These are phyloP conservation scores for Drosophila melanosoma DNA, from an alignment of 2,888 invertebrate genomes.

Conservation along the genomic window DNA sequence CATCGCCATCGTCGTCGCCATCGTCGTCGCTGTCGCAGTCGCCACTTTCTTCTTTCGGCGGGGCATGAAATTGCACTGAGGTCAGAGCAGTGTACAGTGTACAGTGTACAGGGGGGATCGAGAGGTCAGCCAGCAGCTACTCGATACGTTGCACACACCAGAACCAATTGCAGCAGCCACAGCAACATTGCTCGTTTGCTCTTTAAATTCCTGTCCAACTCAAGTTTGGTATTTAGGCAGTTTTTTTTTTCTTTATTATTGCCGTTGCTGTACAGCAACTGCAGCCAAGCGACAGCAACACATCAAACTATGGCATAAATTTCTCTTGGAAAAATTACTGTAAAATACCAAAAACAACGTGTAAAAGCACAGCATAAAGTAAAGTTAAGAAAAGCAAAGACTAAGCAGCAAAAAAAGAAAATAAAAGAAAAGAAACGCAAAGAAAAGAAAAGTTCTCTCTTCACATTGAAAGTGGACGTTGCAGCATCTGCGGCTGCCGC, in stretches of 20 bases:
- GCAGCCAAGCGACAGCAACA: constrained; percentile 31
- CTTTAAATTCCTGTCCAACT: constrained; percentile 30
- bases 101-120: constrained; percentile 18
- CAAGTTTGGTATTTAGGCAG: constrained; percentile 58
- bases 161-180: constrained; percentile 59
- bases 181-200: constrained; percentile 15
- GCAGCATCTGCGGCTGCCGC: constrained; percentile 47
- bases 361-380: constrained; percentile 23
- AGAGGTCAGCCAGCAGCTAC: constrained; percentile 53
- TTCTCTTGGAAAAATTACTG: constrained; percentile 52
- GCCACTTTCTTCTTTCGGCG: constrained; percentile 67
- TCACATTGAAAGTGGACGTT: constrained; percentile 49
- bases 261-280: neutral
- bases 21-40: constrained; percentile 21
- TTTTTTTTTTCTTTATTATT: constrained; percentile 25
- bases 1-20: neutral
- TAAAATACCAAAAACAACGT: constrained; percentile 48
- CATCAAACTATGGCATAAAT: constrained; percentile 58
- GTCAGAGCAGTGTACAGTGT: constrained; percentile 39
- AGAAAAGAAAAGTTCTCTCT: constrained; percentile 73
- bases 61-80: constrained; percentile 60
- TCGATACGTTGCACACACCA: constrained; percentile 34
- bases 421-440: constrained; percentile 32
- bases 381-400: constrained; percentile 34
- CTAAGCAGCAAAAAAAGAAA: constrained; percentile 1